Evolutionary conservation across 2,888 invertebrate species (phyloP).

Genomic region (Lasioglossum calceatum): DNA sequence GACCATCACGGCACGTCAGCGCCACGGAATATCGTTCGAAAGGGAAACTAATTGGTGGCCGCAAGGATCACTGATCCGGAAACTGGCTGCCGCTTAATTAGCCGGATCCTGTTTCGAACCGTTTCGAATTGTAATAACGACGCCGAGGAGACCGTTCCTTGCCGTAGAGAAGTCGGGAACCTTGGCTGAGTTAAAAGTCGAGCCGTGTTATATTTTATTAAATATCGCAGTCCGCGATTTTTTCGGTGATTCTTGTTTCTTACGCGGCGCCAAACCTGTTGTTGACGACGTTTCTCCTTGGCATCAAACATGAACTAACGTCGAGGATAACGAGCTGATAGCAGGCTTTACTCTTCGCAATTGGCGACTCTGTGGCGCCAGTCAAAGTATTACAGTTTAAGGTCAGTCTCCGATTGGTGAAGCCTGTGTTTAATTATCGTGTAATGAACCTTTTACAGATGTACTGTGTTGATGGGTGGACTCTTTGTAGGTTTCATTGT

Average conservation of each 20-base stretch:
- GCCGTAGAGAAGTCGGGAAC: not conserved
- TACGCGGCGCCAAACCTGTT: not conserved
- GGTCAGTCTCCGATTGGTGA: not conserved
- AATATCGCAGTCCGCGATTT: not conserved
- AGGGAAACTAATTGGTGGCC: constrained; percentile 7
- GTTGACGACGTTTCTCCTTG: not conserved
- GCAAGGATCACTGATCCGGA: not conserved
- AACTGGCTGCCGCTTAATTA: not conserved
- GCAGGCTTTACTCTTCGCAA: not conserved
- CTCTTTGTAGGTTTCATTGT: not conserved
- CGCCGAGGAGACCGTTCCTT: not conserved
- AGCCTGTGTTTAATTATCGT: not conserved
- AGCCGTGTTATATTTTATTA: not conserved
- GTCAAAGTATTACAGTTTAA: not conserved
- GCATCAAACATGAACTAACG: not conserved
- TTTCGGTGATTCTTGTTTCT: not conserved
- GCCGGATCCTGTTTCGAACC: not conserved
- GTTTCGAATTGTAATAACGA: constrained; percentile 6
- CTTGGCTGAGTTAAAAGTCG: not conserved
- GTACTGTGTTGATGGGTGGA: not conserved
- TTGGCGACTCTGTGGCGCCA: not conserved
- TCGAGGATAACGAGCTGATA: not conserved
- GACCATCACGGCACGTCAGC: constrained; percentile 1
- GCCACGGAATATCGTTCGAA: not conserved
- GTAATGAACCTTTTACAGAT: not conserved